phyloP scores from a whole-genome alignment of 2,113 vertebrate genomes.

The Alosa alosa region DNA sequence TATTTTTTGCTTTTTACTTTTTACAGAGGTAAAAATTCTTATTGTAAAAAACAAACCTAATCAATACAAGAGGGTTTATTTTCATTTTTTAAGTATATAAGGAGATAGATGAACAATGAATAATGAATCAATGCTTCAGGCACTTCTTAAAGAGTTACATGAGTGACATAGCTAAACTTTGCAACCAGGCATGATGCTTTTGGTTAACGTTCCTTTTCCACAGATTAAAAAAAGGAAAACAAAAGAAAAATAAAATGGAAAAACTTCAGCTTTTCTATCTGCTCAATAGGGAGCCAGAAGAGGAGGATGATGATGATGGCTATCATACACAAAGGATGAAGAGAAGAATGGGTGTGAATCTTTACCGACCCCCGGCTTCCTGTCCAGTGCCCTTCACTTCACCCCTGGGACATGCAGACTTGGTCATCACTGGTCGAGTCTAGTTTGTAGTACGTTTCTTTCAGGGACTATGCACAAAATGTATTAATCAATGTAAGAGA shows the following conservation, averaged over 20 bases:
- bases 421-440: background rate
- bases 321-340: background rate
- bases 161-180: constrained; percentile 73
- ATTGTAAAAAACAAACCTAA: constrained; percentile 67
- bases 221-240: constrained; percentile 66
- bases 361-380: background rate
- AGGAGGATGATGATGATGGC: background rate
- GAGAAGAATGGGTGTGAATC: background rate
- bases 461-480: background rate
- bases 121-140: constrained; percentile 73
- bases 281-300: background rate
- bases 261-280: constrained; percentile 35
- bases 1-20: constrained; percentile 72
- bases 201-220: constrained; percentile 82
- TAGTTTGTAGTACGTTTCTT: background rate
- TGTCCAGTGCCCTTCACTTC: background rate
- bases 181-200: constrained; percentile 56
- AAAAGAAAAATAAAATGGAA: constrained; percentile 76
- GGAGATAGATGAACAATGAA: constrained; percentile 73
- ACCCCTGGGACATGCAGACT: background rate
- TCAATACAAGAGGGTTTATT: constrained; percentile 77
- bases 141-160: constrained; percentile 84
- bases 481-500: background rate
- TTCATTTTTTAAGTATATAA: constrained; percentile 74
- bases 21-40: constrained; percentile 88